Conservation (phyloP, 2,113 vertebrate genomes). For the Nyctibius bracteatus region DNA sequence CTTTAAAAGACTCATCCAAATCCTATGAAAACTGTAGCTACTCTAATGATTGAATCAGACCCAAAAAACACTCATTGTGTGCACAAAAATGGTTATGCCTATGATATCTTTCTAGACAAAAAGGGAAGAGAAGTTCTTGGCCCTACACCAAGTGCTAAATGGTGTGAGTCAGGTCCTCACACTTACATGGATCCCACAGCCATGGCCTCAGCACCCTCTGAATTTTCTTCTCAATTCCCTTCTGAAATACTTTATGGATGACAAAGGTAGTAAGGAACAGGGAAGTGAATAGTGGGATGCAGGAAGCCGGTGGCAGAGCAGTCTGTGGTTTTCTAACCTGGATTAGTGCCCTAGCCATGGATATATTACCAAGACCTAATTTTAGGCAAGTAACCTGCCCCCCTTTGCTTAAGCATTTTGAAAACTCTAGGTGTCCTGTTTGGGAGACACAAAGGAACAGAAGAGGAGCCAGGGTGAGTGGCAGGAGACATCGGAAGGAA, state of each 20-base stretch:
- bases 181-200: not conserved
- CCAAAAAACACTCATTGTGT: not conserved
- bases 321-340: not conserved
- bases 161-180: not conserved
- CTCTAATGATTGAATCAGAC: not conserved
- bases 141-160: not conserved
- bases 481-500: not conserved
- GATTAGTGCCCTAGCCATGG: not conserved
- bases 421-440: not conserved
- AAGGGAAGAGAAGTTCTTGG: not conserved
- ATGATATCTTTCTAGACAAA: not conserved
- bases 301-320: not conserved
- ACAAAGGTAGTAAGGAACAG: not conserved
- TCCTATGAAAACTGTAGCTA: not conserved
- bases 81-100: not conserved
- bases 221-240: not conserved
- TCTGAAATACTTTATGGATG: not conserved
- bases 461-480: not conserved
- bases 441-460: not conserved
- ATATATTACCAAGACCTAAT: not conserved
- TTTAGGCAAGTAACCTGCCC: not conserved
- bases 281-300: not conserved
- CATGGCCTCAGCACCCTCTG: not conserved
- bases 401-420: not conserved
- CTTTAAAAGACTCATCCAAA: not conserved